Evolutionary conservation across 2,113 vertebrate species (phyloP).

Genomic region (Callaeas wilsoni): DNA sequence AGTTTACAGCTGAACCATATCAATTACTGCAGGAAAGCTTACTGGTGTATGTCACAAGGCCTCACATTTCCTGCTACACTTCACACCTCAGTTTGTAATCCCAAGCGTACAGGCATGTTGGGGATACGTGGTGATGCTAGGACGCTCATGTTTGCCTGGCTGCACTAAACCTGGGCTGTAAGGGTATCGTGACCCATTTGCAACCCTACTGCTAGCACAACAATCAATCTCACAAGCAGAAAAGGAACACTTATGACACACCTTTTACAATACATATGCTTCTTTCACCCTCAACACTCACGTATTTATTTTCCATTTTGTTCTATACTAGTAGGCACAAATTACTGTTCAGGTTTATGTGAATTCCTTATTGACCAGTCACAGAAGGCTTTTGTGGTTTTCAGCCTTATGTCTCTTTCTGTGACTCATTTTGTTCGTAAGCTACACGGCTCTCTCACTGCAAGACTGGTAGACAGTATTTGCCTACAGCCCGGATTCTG

Average conservation of each 20-base stretch:
- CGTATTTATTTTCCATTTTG: background rate
- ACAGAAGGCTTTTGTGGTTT: background rate
- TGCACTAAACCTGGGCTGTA: background rate
- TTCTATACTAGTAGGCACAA: background rate
- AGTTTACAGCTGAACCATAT: background rate
- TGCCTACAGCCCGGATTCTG: background rate
- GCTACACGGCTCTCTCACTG: rapidly evolving
- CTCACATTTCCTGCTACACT: background rate
- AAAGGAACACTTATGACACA: background rate
- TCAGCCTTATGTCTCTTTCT: background rate
- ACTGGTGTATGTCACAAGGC: background rate
- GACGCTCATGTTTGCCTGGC: background rate
- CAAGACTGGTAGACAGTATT: background rate
- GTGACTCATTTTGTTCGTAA: background rate
- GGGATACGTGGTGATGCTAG: background rate
- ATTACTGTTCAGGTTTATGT: background rate
- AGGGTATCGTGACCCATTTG: background rate
- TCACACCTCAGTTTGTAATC: background rate
- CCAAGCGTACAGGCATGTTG: rapidly evolving
- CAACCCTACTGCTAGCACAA: background rate
- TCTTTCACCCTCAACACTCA: background rate
- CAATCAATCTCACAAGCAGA: background rate
- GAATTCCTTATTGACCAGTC: background rate
- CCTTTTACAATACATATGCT: rapidly evolving
- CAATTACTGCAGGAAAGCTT: background rate